Percentiles rank a stretch among this genome's conserved stretches.
Evolutionary conservation across 2,113 vertebrate genomes (phyloP).

Genomic region (Callorhinus ursinus): DNA sequence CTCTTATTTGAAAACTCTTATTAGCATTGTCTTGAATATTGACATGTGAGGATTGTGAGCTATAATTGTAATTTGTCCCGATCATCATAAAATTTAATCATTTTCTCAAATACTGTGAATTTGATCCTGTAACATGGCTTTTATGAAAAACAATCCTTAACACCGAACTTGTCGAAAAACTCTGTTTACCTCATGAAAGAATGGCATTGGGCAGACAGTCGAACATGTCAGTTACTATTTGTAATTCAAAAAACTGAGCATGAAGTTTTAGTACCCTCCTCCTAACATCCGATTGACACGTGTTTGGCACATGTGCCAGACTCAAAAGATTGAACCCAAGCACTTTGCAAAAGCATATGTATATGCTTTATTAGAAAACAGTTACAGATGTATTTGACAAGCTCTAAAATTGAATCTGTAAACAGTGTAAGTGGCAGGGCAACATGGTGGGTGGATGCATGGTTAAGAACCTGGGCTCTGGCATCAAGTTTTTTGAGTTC

Average conservation of each 20-base stretch:
- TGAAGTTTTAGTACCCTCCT: conserved; percentile 41
- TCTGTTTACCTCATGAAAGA: background rate
- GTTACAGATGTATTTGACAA: conserved; percentile 28
- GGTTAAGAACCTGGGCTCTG: background rate
- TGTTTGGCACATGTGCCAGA: conserved; percentile 64
- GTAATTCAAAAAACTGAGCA: background rate
- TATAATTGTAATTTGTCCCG: background rate
- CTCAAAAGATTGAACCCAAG: conserved; percentile 69
- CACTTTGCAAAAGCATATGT: conserved; percentile 50
- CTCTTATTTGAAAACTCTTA: background rate
- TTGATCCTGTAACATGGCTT: background rate
- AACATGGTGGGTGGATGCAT: background rate
- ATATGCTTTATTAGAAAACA: conserved; percentile 43
- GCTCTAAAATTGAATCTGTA: conserved; percentile 29
- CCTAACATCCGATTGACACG: conserved; percentile 36
- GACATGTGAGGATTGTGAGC: background rate
- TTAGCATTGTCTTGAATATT: background rate
- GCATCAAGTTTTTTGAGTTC: background rate
- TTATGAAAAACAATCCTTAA: background rate
- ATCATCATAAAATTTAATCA: background rate
- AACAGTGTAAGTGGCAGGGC: background rate
- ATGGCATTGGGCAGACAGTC: background rate
- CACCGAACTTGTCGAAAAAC: background rate
- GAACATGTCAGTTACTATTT: background rate
- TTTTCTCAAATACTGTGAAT: background rate